These are phyloP conservation scores for Mixornis gularis DNA, from an alignment of 2,113 vertebrate genomes.

Conservation along the genomic window DNA sequence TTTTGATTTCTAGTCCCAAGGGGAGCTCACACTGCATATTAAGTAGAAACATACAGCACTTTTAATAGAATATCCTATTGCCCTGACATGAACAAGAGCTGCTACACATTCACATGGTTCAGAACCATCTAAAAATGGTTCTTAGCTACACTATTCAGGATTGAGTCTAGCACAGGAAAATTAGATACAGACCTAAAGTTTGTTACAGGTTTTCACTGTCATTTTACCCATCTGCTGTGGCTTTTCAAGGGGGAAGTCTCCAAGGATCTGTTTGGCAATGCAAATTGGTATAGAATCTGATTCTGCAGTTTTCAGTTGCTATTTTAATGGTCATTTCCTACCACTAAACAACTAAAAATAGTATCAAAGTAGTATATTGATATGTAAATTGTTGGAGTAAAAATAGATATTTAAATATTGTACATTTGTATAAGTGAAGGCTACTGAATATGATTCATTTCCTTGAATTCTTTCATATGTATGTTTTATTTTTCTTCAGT, in stretches of 20 bases:
- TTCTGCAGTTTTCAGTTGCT: background rate
- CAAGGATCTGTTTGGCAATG: background rate
- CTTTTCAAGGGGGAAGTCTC: background rate
- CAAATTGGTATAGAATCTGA: background rate
- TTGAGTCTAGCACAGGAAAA: background rate
- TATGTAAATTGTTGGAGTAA: background rate
- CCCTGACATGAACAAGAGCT: background rate
- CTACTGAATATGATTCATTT: background rate
- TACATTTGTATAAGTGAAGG: background rate
- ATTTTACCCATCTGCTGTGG: background rate
- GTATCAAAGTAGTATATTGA: background rate
- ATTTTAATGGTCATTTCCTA: background rate
- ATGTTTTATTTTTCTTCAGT: background rate
- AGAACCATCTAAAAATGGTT: background rate
- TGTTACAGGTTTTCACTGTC: background rate
- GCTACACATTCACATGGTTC: background rate
- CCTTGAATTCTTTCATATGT: background rate
- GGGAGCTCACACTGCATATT: background rate
- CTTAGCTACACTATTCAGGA: background rate
- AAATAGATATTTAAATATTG: background rate
- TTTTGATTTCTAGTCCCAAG: background rate
- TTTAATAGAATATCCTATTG: background rate
- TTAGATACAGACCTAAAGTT: background rate
- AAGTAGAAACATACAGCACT: background rate
- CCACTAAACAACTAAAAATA: background rate